A percentile compares a stretch with the other conserved stretches of the same genome.
phyloP scores from a whole-genome alignment of 2,888 invertebrate species.

The Melanostoma mellinum region DNA sequence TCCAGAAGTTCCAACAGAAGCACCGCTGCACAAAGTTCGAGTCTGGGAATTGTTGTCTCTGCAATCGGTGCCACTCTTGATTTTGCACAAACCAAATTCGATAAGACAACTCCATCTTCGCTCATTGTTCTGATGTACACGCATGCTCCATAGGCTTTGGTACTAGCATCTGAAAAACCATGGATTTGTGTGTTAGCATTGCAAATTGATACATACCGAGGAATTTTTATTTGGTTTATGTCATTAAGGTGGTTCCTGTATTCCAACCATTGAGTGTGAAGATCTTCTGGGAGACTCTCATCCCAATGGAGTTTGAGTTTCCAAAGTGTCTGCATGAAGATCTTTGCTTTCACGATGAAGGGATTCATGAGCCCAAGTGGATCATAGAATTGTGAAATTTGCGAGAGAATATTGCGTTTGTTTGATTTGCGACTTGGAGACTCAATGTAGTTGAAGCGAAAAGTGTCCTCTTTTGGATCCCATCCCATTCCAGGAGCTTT shows the following conservation, averaged over 20 bases:
- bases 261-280: not conserved
- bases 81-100: not conserved
- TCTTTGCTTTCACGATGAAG: too few species aligned
- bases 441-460: too few species aligned
- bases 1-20: conserved; percentile 17
- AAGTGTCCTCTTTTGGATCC: too few species aligned
- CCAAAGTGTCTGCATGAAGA: too few species aligned
- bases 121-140: not conserved
- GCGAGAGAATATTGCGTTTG: too few species aligned
- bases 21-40: conserved; percentile 22
- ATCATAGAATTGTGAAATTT: too few species aligned
- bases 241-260: conserved; percentile 9
- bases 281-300: too few species aligned
- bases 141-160: conserved; percentile 24
- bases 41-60: conserved; percentile 21
- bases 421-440: too few species aligned
- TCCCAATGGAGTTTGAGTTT: too few species aligned
- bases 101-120: too few species aligned
- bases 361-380: too few species aligned
- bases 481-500: too few species aligned
- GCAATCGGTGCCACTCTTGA: conserved; percentile 10
- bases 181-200: conserved; percentile 19
- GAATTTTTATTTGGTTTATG: conserved; percentile 8
- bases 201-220: conserved; percentile 17
- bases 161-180: conserved; percentile 38